Conservation (phyloP, 92 coral and sea anemone genomes). For the Umimayanthus chanpuru region DNA sequence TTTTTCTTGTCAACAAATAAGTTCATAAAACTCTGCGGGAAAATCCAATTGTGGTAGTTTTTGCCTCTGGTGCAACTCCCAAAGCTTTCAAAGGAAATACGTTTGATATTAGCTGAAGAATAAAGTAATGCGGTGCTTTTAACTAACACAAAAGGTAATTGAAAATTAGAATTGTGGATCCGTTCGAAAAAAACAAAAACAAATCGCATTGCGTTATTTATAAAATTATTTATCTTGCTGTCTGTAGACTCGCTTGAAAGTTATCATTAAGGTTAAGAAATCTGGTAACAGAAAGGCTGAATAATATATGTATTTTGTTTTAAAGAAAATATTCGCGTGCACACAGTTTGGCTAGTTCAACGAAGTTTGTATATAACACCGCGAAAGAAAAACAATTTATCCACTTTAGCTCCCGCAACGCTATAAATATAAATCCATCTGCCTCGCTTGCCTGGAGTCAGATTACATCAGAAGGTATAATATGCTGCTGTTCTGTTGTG, state of each 20-base stretch:
- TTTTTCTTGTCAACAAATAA: neutral
- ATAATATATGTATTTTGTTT: too few relatives aligned
- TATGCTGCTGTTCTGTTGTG: neutral
- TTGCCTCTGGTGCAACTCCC: neutral
- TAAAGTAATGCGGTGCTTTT: neutral
- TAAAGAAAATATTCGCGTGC: neutral
- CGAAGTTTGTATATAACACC: neutral
- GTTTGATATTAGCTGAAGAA: neutral
- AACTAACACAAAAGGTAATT: neutral
- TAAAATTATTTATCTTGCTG: neutral
- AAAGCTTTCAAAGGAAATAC: neutral
- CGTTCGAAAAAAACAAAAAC: neutral
- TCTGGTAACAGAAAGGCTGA: neutral
- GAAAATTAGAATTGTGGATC: neutral
- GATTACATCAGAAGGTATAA: neutral
- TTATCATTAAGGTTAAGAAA: too few relatives aligned
- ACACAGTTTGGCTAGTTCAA: neutral
- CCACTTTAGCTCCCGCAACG: constrained; percentile 16
- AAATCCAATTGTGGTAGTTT: neutral
- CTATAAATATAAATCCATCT: neutral
- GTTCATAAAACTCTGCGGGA: neutral
- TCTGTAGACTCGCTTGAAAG: neutral
- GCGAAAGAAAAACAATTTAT: neutral
- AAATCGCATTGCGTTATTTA: neutral
- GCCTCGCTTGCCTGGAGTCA: constrained; percentile 3